These are phyloP conservation scores for Tolmerus cingulatus DNA, from an alignment of 2,888 invertebrate species.

Conservation along the genomic window DNA sequence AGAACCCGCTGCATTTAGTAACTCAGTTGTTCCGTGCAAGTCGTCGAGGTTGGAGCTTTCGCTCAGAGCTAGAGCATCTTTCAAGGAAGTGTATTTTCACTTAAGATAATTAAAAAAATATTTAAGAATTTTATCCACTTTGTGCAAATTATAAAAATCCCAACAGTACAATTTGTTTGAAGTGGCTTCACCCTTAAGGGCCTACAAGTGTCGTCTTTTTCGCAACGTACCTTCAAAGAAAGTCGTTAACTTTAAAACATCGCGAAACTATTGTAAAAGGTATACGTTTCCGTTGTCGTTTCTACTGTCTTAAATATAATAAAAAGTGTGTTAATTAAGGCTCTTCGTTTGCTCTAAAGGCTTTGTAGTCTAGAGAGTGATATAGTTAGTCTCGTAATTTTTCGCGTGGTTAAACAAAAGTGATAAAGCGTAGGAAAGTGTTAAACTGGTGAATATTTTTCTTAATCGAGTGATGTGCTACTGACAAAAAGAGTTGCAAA, in stretches of 20 bases:
- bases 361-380: neutral
- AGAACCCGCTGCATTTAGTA: slow-evolving; percentile 41
- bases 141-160: neutral
- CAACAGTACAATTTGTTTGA: neutral
- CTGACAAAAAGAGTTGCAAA: neutral
- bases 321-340: slow-evolving; percentile 35
- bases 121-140: neutral
- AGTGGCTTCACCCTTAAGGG: neutral
- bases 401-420: neutral
- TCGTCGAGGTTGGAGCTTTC: slow-evolving; percentile 41
- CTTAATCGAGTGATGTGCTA: neutral
- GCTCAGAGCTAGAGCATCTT: neutral
- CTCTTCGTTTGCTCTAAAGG: neutral
- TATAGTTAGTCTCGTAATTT: neutral
- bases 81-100: neutral
- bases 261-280: neutral
- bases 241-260: neutral
- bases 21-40: slow-evolving; percentile 49
- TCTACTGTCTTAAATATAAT: neutral
- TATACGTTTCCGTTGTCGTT: neutral
- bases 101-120: neutral
- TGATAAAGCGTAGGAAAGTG: neutral
- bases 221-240: neutral
- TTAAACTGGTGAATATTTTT: neutral
- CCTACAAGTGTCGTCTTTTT: neutral